These are phyloP conservation scores for Ornithoptera priamus DNA, from an alignment of 2,888 invertebrate genomes.

Conservation along the genomic window DNA sequence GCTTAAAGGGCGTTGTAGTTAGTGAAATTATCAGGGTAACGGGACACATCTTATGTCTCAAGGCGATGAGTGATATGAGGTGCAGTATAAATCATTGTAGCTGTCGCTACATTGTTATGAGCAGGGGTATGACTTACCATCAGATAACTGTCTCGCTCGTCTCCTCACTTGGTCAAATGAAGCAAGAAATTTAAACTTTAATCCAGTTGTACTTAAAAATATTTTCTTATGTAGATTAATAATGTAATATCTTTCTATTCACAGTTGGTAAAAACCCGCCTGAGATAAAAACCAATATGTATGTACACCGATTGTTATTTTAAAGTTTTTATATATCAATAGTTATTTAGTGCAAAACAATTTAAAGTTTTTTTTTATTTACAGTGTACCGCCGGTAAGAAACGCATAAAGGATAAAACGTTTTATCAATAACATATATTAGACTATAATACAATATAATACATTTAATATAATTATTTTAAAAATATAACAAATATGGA, in stretches of 20 bases:
- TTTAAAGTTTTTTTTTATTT: constrained; percentile 19
- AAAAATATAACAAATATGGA: constrained; percentile 15
- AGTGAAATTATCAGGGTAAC: too few relatives aligned
- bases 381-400: constrained; percentile 36
- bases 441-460: constrained; percentile 3
- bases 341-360: neutral
- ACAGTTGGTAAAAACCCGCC: constrained; percentile 40
- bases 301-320: constrained; percentile 1
- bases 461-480: constrained; percentile 4
- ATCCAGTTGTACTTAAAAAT: neutral
- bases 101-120: too few relatives aligned
- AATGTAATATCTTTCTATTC: constrained; percentile 31
- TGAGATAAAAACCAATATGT: constrained; percentile 31
- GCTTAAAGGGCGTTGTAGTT: too few relatives aligned
- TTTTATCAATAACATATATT: constrained; percentile 16
- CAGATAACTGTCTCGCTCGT: too few relatives aligned
- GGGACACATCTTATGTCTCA: too few relatives aligned
- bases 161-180: neutral
- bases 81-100: too few relatives aligned
- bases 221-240: neutral
- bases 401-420: constrained; percentile 18
- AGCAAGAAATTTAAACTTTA: neutral
- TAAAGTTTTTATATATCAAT: neutral
- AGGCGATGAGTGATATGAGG: too few relatives aligned
- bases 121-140: too few relatives aligned